These are phyloP conservation scores for Taenaris catops DNA, from an alignment of 2,888 invertebrate genomes.

Conservation along the genomic window DNA sequence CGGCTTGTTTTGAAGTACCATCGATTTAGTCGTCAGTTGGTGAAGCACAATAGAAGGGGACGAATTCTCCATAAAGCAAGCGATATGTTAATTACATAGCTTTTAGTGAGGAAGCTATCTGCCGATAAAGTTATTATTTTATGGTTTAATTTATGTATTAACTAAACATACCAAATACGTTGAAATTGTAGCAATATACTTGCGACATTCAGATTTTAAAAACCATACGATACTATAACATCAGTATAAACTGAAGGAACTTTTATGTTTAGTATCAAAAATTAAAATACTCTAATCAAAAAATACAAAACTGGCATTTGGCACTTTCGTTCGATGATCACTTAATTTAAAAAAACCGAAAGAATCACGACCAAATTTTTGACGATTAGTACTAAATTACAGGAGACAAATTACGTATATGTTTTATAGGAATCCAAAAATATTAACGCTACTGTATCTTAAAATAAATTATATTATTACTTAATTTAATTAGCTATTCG, in stretches of 20 bases:
- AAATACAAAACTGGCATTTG: conserved; percentile 54
- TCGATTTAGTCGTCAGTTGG: too few species aligned
- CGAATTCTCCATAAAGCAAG: too few species aligned
- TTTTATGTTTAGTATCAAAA: conserved; percentile 37
- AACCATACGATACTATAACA: too few species aligned
- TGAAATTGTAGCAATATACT: too few species aligned
- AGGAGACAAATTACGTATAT: conserved; percentile 72
- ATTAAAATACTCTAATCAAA: conserved; percentile 32
- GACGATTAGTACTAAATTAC: conserved; percentile 41
- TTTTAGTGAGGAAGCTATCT: too few species aligned
- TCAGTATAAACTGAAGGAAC: conserved; percentile 25
- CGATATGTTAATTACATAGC: too few species aligned
- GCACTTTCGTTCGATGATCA: conserved; percentile 55
- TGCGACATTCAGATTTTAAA: too few species aligned
- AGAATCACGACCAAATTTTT: conserved; percentile 60
- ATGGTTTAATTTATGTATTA: too few species aligned
- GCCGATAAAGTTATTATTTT: too few species aligned
- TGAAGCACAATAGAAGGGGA: too few species aligned
- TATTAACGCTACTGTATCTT: conserved; percentile 77
- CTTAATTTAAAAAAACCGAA: conserved; percentile 39
- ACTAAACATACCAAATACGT: too few species aligned
- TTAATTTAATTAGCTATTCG: conserved; percentile 73
- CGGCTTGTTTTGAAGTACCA: too few species aligned
- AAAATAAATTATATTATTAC: conserved; percentile 74
- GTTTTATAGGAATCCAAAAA: conserved; percentile 79